These are phyloP conservation scores for Epirrhoe alternata DNA, from an alignment of 2,888 invertebrate genomes.

Conservation along the genomic window DNA sequence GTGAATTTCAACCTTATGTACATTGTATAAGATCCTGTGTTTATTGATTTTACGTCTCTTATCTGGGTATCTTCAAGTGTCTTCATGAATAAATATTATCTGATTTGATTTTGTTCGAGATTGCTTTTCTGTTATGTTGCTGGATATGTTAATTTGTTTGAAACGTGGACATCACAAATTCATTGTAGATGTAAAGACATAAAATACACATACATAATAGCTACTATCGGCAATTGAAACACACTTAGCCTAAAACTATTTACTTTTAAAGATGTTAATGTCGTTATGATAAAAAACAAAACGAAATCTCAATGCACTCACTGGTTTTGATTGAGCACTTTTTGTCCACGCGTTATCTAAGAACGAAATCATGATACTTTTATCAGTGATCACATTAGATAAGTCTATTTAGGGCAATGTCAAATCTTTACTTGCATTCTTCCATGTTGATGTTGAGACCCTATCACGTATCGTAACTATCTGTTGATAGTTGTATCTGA, in stretches of 20 bases:
- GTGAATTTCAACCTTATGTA: conserved; percentile 11
- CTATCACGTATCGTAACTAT: background rate
- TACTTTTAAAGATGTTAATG: background rate
- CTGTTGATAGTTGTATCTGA: background rate
- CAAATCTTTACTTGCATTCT: conserved; percentile 26
- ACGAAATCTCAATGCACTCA: conserved; percentile 16
- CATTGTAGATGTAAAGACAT: background rate
- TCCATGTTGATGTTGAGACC: background rate
- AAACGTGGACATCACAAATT: background rate
- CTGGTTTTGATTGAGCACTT: conserved; percentile 19
- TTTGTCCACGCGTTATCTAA: conserved; percentile 30
- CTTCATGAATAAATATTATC: conserved; percentile 13
- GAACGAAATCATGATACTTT: conserved; percentile 35
- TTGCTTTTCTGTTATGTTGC: background rate
- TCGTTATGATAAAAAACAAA: conserved; percentile 16
- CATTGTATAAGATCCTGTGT: background rate
- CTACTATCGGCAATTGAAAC: background rate
- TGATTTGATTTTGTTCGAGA: conserved; percentile 9
- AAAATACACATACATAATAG: background rate
- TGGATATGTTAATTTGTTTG: background rate
- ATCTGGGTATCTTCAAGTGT: conserved; percentile 9
- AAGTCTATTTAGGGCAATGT: conserved; percentile 40
- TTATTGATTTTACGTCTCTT: background rate
- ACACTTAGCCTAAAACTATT: background rate
- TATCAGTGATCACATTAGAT: conserved; percentile 46